phyloP scores from a whole-genome alignment of 2,888 invertebrate genomes.

The Epicampocera succincta region DNA sequence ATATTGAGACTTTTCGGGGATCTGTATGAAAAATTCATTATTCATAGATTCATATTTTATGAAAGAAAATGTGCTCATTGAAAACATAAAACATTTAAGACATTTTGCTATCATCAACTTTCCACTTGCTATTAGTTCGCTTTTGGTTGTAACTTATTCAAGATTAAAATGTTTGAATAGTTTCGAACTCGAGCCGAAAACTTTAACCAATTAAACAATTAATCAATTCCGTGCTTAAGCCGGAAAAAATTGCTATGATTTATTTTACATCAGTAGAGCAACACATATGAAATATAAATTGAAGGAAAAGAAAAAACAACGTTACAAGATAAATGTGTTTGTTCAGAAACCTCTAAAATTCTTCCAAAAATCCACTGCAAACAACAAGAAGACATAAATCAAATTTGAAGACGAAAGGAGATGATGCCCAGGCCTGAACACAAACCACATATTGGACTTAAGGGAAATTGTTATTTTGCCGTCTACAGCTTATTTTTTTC shows the following conservation, averaged over 20 bases:
- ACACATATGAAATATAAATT: constrained; percentile 25
- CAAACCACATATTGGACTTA: constrained; percentile 70
- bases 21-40: no score
- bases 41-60: no score
- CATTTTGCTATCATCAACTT: no score
- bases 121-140: no score
- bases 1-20: no score
- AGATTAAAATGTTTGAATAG: no score
- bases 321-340: background rate
- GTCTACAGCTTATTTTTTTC: constrained; percentile 32
- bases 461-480: constrained; percentile 65
- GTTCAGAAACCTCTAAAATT: constrained; percentile 30
- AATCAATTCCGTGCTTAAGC: constrained; percentile 45
- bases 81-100: no score
- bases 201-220: constrained; percentile 63
- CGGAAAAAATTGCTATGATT: constrained; percentile 36
- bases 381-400: constrained; percentile 60
- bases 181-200: background rate
- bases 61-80: no score
- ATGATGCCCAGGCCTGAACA: constrained; percentile 35
- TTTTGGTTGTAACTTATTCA: no score
- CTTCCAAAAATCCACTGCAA: constrained; percentile 33
- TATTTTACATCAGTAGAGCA: constrained; percentile 29
- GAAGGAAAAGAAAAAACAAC: background rate
- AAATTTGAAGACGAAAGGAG: constrained; percentile 36